Evolutionary conservation across 2,113 vertebrate genomes (phyloP), one percentile per base, ranked within the genome.

Genomic region (Pongo pygmaeus): DNA sequence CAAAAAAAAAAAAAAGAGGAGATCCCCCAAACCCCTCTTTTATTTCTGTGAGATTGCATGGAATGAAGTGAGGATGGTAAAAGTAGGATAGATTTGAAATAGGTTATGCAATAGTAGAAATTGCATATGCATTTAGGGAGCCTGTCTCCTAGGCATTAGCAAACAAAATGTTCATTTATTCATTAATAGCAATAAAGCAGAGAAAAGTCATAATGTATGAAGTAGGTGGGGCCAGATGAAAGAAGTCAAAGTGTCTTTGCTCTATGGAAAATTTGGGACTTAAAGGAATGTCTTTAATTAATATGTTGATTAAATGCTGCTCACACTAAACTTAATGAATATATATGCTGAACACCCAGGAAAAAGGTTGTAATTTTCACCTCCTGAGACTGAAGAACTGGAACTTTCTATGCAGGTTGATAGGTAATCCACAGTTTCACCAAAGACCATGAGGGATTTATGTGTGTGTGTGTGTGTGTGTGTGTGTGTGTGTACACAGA

Each of bases 11-110:
- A 46, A 78, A 95, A 40, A 32, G 0, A 2, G 0, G 2, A 14
- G 10, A 27, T 86, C 8, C 32, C 3, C 32, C 22, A 52, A 0
- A 14, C 1, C 6, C 52, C 5, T n/a, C 3, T 2, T 67, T 57
- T 52, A 57, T 64, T 87, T 5, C 6, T 74, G n/a, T 14, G 38
- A 55, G 5, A 69, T 67, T 59, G 0, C 11, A 75, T 40, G 16
- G 46, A 38, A n/a, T 61, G 13, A 40, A 52, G 67, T 59, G 18
- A 43, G 22, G 8, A 57, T 64, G 27, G 2, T 20, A 48, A 80
- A 79, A 23, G 3, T 61, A 86, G 25, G 5, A 38, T 43, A 59
- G 0, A 2, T 79, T 74, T 83, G 17, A 48, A 50, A 59, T 18
- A 57, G 3, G 4, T 59, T 72, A 64, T 91, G 7, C 10, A 91